Conservation (phyloP, 2,888 invertebrate genomes). For the Ornithoptera priamus region DNA sequence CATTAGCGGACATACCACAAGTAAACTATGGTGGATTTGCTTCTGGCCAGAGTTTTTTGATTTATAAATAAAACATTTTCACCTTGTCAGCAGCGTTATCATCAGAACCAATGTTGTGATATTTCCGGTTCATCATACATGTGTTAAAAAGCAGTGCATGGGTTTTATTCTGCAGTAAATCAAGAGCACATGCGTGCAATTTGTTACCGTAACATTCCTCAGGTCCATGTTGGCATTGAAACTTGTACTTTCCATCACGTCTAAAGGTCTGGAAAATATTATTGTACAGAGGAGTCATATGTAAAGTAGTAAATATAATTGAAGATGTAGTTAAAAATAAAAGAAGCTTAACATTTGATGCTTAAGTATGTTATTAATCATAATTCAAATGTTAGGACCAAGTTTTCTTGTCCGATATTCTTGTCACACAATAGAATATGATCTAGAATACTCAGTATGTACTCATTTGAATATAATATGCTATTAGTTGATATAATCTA, state of each 20-base stretch:
- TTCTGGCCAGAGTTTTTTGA: too few relatives aligned
- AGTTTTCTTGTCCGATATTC: too few relatives aligned
- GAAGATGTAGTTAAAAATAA: too few relatives aligned
- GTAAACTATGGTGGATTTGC: too few relatives aligned
- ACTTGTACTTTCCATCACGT: constrained; percentile 48
- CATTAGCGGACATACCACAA: too few relatives aligned
- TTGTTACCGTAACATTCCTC: constrained; percentile 89
- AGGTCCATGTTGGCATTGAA: constrained; percentile 87
- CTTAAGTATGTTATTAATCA: too few relatives aligned
- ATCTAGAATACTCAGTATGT: too few relatives aligned
- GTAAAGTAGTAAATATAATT: too few relatives aligned
- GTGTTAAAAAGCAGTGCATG: constrained; percentile 81
- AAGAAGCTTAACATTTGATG: too few relatives aligned
- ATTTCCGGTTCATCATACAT: constrained; percentile 82
- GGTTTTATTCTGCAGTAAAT: constrained; percentile 79
- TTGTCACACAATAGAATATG: too few relatives aligned
- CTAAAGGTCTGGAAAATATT: constrained; percentile 42
- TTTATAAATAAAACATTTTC: constrained; percentile 1
- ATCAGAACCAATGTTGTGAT: constrained; percentile 31
- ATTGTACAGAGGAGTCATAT: background rate
- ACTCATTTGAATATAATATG: too few relatives aligned
- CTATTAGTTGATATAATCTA: background rate
- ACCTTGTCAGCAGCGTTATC: constrained; percentile 37
- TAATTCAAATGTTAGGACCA: too few relatives aligned
- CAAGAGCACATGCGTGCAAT: constrained; percentile 87